Conservation (phyloP, 2,888 invertebrate species). For the Megamerina dolium region DNA sequence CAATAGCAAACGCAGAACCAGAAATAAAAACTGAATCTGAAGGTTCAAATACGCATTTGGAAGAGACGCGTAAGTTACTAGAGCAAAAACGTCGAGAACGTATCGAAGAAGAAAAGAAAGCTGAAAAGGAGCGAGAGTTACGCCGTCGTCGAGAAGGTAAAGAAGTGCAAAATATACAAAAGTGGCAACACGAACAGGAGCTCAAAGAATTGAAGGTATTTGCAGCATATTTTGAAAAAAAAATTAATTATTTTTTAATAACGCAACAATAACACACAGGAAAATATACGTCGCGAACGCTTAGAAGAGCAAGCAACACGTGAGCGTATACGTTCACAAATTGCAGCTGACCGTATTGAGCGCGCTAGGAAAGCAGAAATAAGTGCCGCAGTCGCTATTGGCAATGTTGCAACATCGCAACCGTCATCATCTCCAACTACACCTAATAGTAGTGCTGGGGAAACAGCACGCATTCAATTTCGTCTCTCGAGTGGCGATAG, state of each 20-base stretch:
- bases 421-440: conserved; percentile 20
- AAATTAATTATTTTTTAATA: neutral
- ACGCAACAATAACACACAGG: conserved; percentile 13
- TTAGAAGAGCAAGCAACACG: conserved; percentile 67
- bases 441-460: conserved; percentile 28
- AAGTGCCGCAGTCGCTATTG: neutral
- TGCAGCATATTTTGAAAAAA: neutral
- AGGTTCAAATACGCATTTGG: conserved; percentile 16
- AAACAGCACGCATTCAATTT: conserved; percentile 73
- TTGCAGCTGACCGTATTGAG: conserved; percentile 77
- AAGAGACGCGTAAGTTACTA: conserved; percentile 27
- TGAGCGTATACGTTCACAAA: conserved; percentile 74
- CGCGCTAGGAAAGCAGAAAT: conserved; percentile 51
- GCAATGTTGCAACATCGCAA: neutral
- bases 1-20: neutral
- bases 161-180: conserved; percentile 64
- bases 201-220: conserved; percentile 61
- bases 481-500: conserved; percentile 76
- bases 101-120: conserved; percentile 50
- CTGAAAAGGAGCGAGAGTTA: conserved; percentile 54
- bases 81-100: conserved; percentile 44
- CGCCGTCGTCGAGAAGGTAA: conserved; percentile 70
- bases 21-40: conserved; percentile 7
- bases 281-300: conserved; percentile 62
- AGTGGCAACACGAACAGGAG: conserved; percentile 68